These are phyloP conservation scores for Intellagama lesueurii DNA, from an alignment of 2,797 vertebrate species.

Conservation along the genomic window DNA sequence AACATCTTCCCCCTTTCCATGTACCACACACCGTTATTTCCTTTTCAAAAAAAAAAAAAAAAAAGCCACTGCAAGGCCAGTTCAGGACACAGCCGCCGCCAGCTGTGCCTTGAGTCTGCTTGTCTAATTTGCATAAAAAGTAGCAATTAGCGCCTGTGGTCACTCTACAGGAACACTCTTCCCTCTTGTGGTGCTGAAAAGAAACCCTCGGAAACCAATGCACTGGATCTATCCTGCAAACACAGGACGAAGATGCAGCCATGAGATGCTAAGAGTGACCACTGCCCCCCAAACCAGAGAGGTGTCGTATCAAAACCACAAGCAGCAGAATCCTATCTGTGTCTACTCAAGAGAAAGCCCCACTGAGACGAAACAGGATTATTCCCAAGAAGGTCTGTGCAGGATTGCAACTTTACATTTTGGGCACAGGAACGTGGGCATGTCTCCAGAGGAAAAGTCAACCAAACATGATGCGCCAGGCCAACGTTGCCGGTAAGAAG, in stretches of 20 bases:
- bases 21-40: background rate
- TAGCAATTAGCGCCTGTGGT: background rate
- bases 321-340: background rate
- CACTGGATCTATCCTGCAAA: background rate
- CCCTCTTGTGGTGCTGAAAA: background rate
- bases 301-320: background rate
- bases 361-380: background rate
- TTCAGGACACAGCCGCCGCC: background rate
- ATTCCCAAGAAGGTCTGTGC: background rate
- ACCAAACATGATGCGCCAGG: background rate
- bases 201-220: background rate
- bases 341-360: background rate
- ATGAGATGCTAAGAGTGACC: too few relatives aligned
- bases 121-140: slow-evolving; percentile 3
- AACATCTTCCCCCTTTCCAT: background rate
- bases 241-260: too few relatives aligned
- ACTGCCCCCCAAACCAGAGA: too few relatives aligned
- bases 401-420: background rate
- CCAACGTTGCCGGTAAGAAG: background rate
- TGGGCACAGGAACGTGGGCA: background rate
- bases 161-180: background rate
- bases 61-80: background rate
- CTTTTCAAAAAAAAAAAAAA: background rate
- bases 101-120: background rate
- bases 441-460: background rate